phyloP scores from a whole-genome alignment of 2,888 invertebrate species.

The Nineta flava region DNA sequence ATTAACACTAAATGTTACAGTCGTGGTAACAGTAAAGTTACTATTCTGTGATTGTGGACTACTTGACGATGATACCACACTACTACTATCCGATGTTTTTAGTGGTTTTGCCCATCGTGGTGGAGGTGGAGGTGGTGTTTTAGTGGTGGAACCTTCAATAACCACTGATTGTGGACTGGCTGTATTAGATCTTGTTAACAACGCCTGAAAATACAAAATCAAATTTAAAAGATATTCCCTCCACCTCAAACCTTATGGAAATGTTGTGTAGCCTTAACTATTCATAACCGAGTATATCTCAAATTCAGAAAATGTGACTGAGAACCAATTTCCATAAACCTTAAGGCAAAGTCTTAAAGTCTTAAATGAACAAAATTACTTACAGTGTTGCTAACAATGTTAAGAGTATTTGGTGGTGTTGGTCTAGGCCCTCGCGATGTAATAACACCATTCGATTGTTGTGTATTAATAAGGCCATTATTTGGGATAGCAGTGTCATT shows the following conservation, averaged over 20 bases:
- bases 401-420: constrained; percentile 69
- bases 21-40: constrained; percentile 72
- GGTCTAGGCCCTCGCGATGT: constrained; percentile 44
- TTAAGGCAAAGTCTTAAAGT: too few relatives aligned
- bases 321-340: too few relatives aligned
- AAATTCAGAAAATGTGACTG: too few relatives aligned
- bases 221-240: not conserved
- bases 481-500: constrained; percentile 17
- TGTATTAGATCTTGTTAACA: not conserved
- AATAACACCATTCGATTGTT: not conserved
- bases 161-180: not conserved
- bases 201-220: constrained; percentile 2
- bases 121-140: constrained; percentile 68
- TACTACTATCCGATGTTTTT: constrained; percentile 26
- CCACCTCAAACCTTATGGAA: not conserved
- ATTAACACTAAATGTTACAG: constrained; percentile 69
- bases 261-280: too few relatives aligned
- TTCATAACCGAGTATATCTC: too few relatives aligned
- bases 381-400: constrained; percentile 32
- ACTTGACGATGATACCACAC: constrained; percentile 21
- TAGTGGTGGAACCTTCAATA: constrained; percentile 14
- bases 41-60: constrained; percentile 39
- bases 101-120: constrained; percentile 72
- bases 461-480: not conserved
- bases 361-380: too few relatives aligned